phyloP scores from a whole-genome alignment of 2,888 invertebrate genomes.

The Druceiella hillmani region DNA sequence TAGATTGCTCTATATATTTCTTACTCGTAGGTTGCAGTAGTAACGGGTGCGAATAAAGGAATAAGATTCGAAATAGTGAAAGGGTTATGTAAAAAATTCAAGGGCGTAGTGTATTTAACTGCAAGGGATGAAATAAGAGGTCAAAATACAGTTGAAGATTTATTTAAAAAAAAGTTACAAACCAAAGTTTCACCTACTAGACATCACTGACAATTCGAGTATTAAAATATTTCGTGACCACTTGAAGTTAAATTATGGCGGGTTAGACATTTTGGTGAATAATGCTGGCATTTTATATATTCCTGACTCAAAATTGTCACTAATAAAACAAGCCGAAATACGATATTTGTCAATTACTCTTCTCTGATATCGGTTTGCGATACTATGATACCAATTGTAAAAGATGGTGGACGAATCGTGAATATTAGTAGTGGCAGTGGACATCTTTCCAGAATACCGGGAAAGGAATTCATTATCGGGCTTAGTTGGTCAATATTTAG shows the following conservation, averaged over 20 bases:
- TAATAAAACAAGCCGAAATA: conserved; percentile 66
- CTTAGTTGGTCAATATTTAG: conserved; percentile 53
- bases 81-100: conserved; percentile 59
- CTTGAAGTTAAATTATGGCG: conserved; percentile 56
- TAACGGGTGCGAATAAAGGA: conserved; percentile 45
- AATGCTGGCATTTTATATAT: conserved; percentile 67
- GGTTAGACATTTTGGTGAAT: conserved; percentile 70
- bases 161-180: conserved; percentile 53
- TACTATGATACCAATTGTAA: conserved; percentile 64
- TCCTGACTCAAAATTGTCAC: conserved; percentile 58
- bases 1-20: too few relatives aligned
- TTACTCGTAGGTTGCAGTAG: conserved; percentile 50
- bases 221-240: conserved; percentile 54
- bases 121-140: conserved; percentile 60
- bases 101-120: conserved; percentile 69
- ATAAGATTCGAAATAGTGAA: conserved; percentile 48
- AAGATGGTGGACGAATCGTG: conserved; percentile 67
- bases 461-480: conserved; percentile 45
- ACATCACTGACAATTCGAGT: conserved; percentile 60
- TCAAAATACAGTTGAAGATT: conserved; percentile 52
- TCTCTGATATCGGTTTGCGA: conserved; percentile 60
- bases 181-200: conserved; percentile 64
- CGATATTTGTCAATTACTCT: conserved; percentile 70
- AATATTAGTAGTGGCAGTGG: conserved; percentile 64
- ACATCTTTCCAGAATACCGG: conserved; percentile 43